Evolutionary conservation across 2,888 invertebrate species (phyloP).

Genomic region (Agrotis segetum): DNA sequence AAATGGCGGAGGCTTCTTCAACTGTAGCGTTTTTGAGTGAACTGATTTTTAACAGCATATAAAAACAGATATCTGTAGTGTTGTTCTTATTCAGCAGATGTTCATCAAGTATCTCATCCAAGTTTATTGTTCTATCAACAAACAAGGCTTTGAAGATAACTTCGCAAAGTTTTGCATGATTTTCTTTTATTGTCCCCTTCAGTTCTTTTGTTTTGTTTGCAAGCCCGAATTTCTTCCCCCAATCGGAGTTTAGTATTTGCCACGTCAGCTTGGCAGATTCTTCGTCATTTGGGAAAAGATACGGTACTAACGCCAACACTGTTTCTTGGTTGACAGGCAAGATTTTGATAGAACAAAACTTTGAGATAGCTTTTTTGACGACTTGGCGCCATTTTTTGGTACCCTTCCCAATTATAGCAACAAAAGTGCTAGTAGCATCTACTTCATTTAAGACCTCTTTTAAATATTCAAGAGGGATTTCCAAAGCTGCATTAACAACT

Average conservation of each 20-base stretch:
- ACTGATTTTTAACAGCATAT: conserved; percentile 85
- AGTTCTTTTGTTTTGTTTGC: conserved; percentile 67
- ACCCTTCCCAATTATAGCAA: conserved; percentile 87
- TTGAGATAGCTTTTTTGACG: conserved; percentile 81
- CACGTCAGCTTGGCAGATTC: conserved; percentile 76
- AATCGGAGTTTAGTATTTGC: conserved; percentile 79
- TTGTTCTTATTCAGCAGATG: conserved; percentile 75
- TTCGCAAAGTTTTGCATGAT: conserved; percentile 74
- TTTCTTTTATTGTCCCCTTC: conserved; percentile 68
- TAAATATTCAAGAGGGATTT: conserved; percentile 80
- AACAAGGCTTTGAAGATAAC: conserved; percentile 80
- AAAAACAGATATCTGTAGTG: conserved; percentile 80
- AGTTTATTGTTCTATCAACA: conserved; percentile 71
- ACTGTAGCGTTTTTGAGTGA: conserved; percentile 79
- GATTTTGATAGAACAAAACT: conserved; percentile 84
- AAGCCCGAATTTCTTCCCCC: conserved; percentile 81
- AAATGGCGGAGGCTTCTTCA: conserved; percentile 79
- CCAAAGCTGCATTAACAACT: conserved; percentile 91
- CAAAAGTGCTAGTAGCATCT: conserved; percentile 86
- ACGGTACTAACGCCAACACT: conserved; percentile 91
- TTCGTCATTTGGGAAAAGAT: conserved; percentile 90
- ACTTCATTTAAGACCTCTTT: conserved; percentile 84
- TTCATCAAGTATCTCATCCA: conserved; percentile 78
- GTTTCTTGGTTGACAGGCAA: conserved; percentile 90
- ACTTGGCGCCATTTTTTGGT: conserved; percentile 84